Evolutionary conservation across 1,140 invertebrate species (phyloP).

Genomic region (Arion vulgaris): DNA sequence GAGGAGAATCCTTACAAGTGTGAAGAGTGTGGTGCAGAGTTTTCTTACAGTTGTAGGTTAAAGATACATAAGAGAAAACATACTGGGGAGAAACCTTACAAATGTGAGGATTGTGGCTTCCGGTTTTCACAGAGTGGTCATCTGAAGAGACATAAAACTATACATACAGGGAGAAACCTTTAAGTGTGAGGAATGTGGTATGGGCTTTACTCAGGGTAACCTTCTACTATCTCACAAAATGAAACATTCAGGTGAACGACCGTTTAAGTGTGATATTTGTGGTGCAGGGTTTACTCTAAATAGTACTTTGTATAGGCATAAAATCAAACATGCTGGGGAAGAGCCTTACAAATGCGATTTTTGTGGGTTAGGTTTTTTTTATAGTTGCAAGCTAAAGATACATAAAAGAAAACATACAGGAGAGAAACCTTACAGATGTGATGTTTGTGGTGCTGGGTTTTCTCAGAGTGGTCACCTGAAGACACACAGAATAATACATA

Average conservation of each 20-base stretch:
- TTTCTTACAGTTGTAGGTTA: slow-evolving; percentile 88
- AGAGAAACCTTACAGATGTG: not conserved
- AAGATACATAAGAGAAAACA: slow-evolving; percentile 37
- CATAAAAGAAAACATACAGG: not conserved
- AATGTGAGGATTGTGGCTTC: slow-evolving; percentile 47
- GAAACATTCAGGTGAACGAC: slow-evolving; percentile 37
- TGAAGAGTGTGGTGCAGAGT: slow-evolving; percentile 80
- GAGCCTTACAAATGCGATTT: slow-evolving; percentile 93
- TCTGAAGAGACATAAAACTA: slow-evolving; percentile 20
- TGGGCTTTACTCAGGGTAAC: slow-evolving; percentile 32
- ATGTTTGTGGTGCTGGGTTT: slow-evolving; percentile 2
- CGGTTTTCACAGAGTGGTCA: slow-evolving; percentile 11
- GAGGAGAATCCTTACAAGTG: slow-evolving; percentile 90
- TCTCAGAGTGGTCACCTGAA: not conserved
- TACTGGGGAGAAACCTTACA: slow-evolving; percentile 45
- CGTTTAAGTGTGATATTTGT: slow-evolving; percentile 43
- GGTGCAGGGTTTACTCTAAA: slow-evolving; percentile 34
- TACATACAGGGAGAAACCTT: slow-evolving; percentile 41
- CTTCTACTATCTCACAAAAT: slow-evolving; percentile 36
- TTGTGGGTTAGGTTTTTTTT: slow-evolving; percentile 73
- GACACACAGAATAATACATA: slow-evolving; percentile 5
- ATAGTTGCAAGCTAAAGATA: not conserved
- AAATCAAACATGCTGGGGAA: slow-evolving; percentile 93
- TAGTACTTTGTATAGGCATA: slow-evolving; percentile 36
- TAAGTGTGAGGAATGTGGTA: slow-evolving; percentile 41